Conservation (phyloP, 2,888 invertebrate species). For the Uloborus plumipes region DNA sequence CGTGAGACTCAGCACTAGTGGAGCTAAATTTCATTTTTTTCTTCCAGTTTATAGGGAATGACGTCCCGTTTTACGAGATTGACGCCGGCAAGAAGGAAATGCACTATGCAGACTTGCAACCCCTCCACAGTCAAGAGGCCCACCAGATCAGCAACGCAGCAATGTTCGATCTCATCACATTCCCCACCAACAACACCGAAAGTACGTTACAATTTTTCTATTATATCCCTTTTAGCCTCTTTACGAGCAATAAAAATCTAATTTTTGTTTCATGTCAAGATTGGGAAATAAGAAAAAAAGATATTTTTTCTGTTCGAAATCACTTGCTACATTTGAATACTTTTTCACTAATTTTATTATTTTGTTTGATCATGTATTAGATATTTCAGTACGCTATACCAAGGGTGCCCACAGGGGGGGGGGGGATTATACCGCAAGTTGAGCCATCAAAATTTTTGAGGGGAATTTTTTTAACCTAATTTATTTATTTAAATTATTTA, state of each 20-base stretch:
- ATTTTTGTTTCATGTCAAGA: no score
- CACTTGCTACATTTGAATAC: no score
- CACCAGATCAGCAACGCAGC: constrained; percentile 42
- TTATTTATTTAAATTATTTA: no score
- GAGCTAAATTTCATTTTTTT: background rate
- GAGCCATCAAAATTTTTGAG: no score
- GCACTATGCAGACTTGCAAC: constrained; percentile 45
- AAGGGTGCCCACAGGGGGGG: no score
- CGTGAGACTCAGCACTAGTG: background rate
- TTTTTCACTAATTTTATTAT: no score
- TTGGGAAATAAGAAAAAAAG: no score
- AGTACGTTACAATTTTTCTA: constrained; percentile 20
- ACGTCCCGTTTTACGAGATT: constrained; percentile 57
- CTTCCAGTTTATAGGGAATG: constrained; percentile 50
- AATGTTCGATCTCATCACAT: constrained; percentile 27
- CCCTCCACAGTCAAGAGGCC: constrained; percentile 32
- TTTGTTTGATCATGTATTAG: no score
- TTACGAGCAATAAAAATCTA: background rate
- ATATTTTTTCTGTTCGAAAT: no score
- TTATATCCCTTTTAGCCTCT: background rate
- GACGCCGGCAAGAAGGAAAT: constrained; percentile 51
- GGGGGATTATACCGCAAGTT: no score
- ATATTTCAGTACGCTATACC: no score
- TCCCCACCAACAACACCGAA: constrained; percentile 33
- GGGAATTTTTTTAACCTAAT: no score